phyloP scores from a whole-genome alignment of 2,888 invertebrate genomes.

The Acrobasis consociella region DNA sequence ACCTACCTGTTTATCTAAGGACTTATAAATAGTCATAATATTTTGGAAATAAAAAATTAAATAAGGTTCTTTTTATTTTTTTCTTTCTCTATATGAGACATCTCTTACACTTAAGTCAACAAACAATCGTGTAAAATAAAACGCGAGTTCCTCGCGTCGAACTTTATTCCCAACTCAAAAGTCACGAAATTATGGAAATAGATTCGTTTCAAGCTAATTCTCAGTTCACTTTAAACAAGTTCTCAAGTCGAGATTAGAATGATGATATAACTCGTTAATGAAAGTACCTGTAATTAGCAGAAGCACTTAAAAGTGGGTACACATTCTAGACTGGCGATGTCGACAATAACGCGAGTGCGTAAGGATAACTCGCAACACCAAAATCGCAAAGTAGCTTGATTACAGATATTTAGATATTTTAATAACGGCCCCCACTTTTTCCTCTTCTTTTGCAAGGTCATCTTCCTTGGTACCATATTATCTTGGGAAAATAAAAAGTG shows the following conservation, averaged over 20 bases:
- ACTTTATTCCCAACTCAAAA: background rate
- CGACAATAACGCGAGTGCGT: background rate
- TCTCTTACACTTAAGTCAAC: background rate
- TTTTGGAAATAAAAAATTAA: too few relatives aligned
- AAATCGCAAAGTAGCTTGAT: background rate
- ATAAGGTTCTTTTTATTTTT: too few relatives aligned
- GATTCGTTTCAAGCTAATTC: conserved; percentile 19
- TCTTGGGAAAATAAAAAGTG: too few relatives aligned
- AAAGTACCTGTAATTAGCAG: conserved; percentile 68
- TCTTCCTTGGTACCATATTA: too few relatives aligned
- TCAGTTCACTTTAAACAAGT: conserved; percentile 47
- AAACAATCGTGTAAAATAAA: background rate
- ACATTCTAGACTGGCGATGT: conserved; percentile 44
- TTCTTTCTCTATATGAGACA: too few relatives aligned
- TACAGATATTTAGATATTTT: too few relatives aligned
- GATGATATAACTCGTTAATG: conserved; percentile 65
- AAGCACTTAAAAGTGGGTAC: conserved; percentile 62
- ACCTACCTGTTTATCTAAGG: too few relatives aligned
- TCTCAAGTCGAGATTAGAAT: conserved; percentile 53
- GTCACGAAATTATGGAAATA: conserved; percentile 13
- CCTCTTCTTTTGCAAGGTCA: too few relatives aligned
- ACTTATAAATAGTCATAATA: too few relatives aligned
- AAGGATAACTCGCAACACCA: background rate
- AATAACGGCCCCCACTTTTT: too few relatives aligned
- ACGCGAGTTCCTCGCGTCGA: background rate